phyloP scores from a whole-genome alignment of 2,113 vertebrate species.

The Probosciger aterrimus region DNA sequence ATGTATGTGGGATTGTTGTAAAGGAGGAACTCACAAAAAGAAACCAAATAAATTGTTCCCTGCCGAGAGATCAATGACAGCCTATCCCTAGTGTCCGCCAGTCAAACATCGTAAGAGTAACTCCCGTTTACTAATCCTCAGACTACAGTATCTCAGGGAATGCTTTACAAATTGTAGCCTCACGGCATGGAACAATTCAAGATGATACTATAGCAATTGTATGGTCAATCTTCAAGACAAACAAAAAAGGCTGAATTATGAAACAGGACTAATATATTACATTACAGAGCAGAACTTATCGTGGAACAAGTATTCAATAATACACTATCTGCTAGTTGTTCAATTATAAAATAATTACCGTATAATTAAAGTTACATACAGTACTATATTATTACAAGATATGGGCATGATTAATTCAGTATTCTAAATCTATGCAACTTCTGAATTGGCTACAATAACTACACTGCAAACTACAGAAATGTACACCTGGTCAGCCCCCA shows the following conservation, averaged over 20 bases:
- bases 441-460: constrained; percentile 39
- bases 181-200: neutral
- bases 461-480: constrained; percentile 4
- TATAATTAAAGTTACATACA: constrained; percentile 30
- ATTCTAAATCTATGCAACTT: constrained; percentile 3
- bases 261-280: neutral
- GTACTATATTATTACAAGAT: neutral
- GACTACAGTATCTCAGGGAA: neutral
- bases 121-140: neutral
- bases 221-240: neutral
- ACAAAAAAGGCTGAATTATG: neutral
- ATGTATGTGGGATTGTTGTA: neutral
- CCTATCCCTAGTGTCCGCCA: too few species aligned
- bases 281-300: neutral
- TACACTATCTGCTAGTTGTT: neutral
- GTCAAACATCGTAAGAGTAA: neutral
- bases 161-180: neutral
- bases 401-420: constrained; percentile 16
- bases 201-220: neutral
- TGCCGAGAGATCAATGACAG: neutral
- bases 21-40: neutral
- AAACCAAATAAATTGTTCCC: neutral
- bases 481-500: neutral
- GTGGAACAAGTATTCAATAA: neutral
- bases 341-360: constrained; percentile 16